These are phyloP conservation scores for Chanos chanos DNA, from an alignment of 2,797 vertebrate genomes.

Conservation along the genomic window DNA sequence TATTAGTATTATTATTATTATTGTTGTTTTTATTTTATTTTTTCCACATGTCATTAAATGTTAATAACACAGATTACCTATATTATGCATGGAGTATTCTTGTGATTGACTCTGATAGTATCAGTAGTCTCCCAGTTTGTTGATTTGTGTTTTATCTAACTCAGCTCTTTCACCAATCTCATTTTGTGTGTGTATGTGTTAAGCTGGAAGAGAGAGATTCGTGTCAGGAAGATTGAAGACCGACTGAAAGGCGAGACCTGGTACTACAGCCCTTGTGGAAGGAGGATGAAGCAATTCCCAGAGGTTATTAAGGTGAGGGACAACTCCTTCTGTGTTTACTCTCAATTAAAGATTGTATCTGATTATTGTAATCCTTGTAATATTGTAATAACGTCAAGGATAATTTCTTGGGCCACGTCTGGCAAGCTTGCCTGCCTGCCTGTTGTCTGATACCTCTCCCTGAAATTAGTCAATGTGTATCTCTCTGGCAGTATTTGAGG, in stretches of 20 bases:
- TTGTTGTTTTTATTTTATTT: background rate
- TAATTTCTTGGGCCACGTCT: too few relatives aligned
- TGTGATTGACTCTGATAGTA: too few relatives aligned
- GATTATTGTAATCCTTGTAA: background rate
- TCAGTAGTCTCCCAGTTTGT: too few relatives aligned
- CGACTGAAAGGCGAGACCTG: slow-evolving; percentile 96
- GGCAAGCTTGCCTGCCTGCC: too few relatives aligned
- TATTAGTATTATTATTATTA: too few relatives aligned
- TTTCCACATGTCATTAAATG: background rate
- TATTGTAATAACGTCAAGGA: too few relatives aligned
- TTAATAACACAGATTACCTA: too few relatives aligned
- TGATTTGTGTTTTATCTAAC: too few relatives aligned
- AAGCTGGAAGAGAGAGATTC: slow-evolving; percentile 92
- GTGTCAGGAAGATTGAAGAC: slow-evolving; percentile 84
- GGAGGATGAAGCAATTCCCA: slow-evolving; percentile 96
- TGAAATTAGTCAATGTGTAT: too few relatives aligned
- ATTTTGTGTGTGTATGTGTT: background rate
- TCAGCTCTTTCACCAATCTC: background rate
- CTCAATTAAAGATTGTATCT: background rate
- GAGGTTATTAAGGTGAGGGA: slow-evolving; percentile 90
- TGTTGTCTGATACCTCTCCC: too few relatives aligned
- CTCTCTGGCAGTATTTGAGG: slow-evolving; percentile 80
- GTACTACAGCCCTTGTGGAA: slow-evolving; percentile 95
- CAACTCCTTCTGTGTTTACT: background rate
- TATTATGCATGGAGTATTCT: too few relatives aligned